Percentiles rank a stretch among this genome's conserved stretches.
Conservation (phyloP, 2,113 vertebrate species). For the Montifringilla adamsi region DNA sequence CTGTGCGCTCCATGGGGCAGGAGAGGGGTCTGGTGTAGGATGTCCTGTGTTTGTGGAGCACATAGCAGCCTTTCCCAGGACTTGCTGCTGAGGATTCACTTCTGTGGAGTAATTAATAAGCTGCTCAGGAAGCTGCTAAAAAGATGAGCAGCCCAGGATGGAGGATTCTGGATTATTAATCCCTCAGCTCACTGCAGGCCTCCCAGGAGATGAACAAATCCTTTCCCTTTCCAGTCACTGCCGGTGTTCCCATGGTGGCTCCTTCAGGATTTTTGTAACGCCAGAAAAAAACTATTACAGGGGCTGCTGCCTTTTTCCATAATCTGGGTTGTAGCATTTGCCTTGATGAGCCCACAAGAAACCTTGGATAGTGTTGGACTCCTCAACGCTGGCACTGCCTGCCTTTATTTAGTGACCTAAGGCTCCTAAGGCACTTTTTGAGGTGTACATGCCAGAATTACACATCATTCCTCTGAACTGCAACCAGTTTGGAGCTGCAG, state of each 20-base stretch:
- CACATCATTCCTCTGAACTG: background rate
- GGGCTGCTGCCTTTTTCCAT: background rate
- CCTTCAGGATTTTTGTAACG: background rate
- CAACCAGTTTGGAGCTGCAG: background rate
- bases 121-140: background rate
- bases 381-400: too few relatives aligned
- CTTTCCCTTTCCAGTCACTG: background rate
- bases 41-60: background rate
- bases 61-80: background rate
- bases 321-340: background rate
- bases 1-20: background rate
- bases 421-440: background rate
- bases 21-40: background rate
- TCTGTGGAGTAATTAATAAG: background rate
- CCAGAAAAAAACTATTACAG: background rate
- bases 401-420: background rate
- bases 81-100: accelerated
- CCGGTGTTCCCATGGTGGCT: background rate
- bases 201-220: background rate
- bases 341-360: background rate
- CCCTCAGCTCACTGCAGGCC: background rate
- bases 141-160: background rate
- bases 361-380: accelerated
- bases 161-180: background rate
- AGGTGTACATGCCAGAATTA: background rate